Base-by-base conservation (phyloP, 92 coral and sea anemone genomes). In the Heliopora coerulea region DNA sequence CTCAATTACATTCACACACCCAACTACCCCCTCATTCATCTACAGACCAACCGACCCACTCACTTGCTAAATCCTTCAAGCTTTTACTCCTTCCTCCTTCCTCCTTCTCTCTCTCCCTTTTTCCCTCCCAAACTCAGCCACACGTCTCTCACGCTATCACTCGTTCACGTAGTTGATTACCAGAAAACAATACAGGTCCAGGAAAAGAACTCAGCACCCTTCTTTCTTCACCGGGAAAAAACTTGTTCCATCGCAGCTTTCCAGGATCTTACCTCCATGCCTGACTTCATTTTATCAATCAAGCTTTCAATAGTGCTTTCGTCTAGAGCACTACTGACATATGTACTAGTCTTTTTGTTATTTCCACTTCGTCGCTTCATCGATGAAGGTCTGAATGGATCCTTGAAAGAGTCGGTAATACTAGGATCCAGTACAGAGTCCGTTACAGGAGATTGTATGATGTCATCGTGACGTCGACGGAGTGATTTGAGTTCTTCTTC, bases 271-370 rank as follows among this genome's bases (percentile, higher is more conserved):
- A 93, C 98, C 96, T 93, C 98, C 80, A 93, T 72, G 31, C 98
- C 98, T 3, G 96, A 88, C 58, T 83, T 85, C 96, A 93, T 93
- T 79, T 86, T 87, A 68, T 93, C 91, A 50, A 93, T 93, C 27
- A 93, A 84, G 27, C 86, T 83, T 78, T 93, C 98, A 62, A 93
- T 93, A 61, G 88, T 83, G 6, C 96, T 80, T 49, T 88, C 95
- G 18, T 83, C 81, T 11, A 78, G 34, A 31, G 35, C 78, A 58
- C 86, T 88, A 49, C 54, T 74, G 21, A 54, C 68, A 27, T 25
- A 64, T 33, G 84, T 56, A 18, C 32, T 33, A 7, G 46, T 32
- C 49, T 68, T 68, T 56, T 35, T 30, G 30, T 54, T 20, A 33
- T 70, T 30, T 32, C 50, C 44, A 8, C 42, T 32, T 8, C 77